Evolutionary conservation across 2,113 vertebrate genomes (phyloP).

Genomic region (Rhabdornis inornatus): DNA sequence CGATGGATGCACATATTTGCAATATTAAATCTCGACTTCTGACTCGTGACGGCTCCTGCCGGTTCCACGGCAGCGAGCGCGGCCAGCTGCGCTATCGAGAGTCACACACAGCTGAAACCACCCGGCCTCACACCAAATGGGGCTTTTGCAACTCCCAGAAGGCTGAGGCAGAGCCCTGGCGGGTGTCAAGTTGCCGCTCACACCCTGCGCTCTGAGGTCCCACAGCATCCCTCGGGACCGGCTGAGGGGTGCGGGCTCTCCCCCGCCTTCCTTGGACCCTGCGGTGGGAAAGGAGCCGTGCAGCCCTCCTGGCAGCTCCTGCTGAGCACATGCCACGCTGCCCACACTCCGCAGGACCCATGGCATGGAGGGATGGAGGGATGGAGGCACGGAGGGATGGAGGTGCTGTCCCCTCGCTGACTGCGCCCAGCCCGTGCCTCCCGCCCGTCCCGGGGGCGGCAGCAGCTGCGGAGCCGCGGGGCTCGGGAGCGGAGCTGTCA

Average conservation of each 20-base stretch:
- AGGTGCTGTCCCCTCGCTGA: neutral
- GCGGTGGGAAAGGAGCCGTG: rapidly evolving
- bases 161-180: neutral
- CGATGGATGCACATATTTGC: neutral
- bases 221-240: rapidly evolving
- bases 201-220: rapidly evolving
- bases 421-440: neutral
- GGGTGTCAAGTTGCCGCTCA: neutral
- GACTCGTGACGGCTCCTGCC: neutral
- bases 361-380: too few species aligned
- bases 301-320: neutral
- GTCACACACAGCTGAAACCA: neutral
- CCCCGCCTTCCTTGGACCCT: rapidly evolving
- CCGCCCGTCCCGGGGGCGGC: rapidly evolving
- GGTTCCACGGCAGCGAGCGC: neutral
- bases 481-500: neutral
- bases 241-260: neutral
- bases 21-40: neutral
- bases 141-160: neutral
- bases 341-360: rapidly evolving
- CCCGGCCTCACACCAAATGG: neutral
- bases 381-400: too few species aligned
- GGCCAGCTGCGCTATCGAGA: neutral
- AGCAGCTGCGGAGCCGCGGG: neutral
- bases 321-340: rapidly evolving